Base-by-base conservation (phyloP, 2,113 vertebrate genomes). In the Labrus mixtus region DNA sequence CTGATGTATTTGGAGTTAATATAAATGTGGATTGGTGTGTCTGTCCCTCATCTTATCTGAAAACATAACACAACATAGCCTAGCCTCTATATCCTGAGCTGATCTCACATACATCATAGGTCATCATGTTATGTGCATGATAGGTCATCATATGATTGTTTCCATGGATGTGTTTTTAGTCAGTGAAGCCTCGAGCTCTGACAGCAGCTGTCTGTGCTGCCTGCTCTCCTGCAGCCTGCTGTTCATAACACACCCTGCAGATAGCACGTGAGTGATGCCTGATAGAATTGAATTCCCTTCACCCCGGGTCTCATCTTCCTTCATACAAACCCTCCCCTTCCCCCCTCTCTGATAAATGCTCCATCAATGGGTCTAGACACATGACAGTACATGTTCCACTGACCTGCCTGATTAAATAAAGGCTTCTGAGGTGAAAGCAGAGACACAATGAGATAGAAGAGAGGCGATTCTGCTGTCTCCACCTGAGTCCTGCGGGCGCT, bases 381-480 rank as follows among this genome's bases (percentile, higher is more conserved):
- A 66, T 50, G 56, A 81, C 51, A 39, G 70, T 48, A 71, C 64
- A 74, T 77, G 76, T 76, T 79, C 62, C 48, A 64, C 81, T 57
- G 74, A 84, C 74, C 69, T 59, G 69, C 50, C 62, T 76, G 73
- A 89, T 86, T 84, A 75, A 93, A 90, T 78, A 85, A 68, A 80
- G 53, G 62, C 60, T 68, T 76, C 56, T 46, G 59, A 79, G 73
- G 48, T 39, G 55, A 45, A 51, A 55, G 20, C 15, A 69, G 13
- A 57, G 80, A 78, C 56, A 77, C 70, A 87, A 85, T 74, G 20
- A 83, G 83, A 89, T 83, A 56, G 66, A 84, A 68, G 71, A 46
- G 58, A 23, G 57, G 17, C 51, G 63, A 61, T 68, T 51, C 62
- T 48, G 54, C 33, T 1, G 19, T 60, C 46, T 88, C 60, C 37